Conservation (phyloP, 2,797 vertebrate genomes). For the Arremon aurantiirostris region DNA sequence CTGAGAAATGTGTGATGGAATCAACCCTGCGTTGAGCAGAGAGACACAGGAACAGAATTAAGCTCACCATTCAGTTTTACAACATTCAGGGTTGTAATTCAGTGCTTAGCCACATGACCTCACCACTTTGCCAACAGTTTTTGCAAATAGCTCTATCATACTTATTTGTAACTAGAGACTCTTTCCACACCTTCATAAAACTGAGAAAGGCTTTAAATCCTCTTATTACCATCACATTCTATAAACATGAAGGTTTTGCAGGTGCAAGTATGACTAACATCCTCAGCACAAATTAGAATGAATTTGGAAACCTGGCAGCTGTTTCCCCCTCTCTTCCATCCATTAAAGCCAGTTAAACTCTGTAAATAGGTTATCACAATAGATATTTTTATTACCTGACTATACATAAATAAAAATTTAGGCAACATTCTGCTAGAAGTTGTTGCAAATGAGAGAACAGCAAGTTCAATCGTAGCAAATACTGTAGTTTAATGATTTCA, state of each 20-base stretch:
- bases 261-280: constrained; percentile 4
- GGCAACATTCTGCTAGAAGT: not conserved
- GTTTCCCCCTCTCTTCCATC: not conserved
- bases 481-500: not conserved
- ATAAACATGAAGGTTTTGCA: constrained; percentile 1
- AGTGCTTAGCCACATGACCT: not conserved
- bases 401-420: not conserved
- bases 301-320: not conserved
- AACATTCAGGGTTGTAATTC: not conserved
- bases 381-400: not conserved
- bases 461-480: not conserved
- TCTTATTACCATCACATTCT: not conserved
- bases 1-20: not conserved
- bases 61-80: not conserved
- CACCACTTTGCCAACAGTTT: not conserved
- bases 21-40: not conserved
- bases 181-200: not conserved
- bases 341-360: not conserved
- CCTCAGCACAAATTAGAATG: not conserved
- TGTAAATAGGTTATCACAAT: not conserved
- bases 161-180: not conserved
- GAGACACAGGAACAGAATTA: not conserved
- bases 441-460: not conserved
- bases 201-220: not conserved
- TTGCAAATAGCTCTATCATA: not conserved